Percentiles rank a stretch among this genome's conserved stretches.
Evolutionary conservation across 1,140 invertebrate genomes (phyloP).

Genomic region (Spodoptera litura): DNA sequence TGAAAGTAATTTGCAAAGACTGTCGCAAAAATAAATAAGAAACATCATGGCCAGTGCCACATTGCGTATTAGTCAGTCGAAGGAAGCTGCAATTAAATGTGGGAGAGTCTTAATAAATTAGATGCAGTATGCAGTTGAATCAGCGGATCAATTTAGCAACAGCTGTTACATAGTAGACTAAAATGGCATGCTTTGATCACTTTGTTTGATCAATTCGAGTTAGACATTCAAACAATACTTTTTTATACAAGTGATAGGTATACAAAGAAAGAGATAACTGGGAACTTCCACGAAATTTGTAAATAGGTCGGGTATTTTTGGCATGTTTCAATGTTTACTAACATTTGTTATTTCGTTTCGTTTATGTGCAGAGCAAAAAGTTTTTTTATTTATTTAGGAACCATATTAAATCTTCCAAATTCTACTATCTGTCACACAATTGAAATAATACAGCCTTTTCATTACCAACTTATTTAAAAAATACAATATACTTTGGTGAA

Average conservation of each 20-base stretch:
- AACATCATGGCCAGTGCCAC: neutral
- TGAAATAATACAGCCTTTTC: no score
- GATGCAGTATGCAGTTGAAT: conserved; percentile 15
- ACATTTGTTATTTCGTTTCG: no score
- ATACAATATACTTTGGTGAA: no score
- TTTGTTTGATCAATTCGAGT: neutral
- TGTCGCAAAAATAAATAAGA: neutral
- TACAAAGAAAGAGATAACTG: no score
- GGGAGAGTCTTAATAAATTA: conserved; percentile 29
- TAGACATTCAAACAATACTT: neutral
- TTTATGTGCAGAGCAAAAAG: no score
- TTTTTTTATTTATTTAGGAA: no score
- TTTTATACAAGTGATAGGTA: neutral
- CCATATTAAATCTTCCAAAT: no score
- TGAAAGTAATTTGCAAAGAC: neutral
- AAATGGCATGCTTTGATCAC: conserved; percentile 11
- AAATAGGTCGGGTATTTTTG: no score
- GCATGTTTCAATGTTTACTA: no score
- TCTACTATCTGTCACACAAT: no score
- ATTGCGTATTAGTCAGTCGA: conserved; percentile 12
- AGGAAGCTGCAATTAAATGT: conserved; percentile 35
- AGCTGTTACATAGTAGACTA: conserved; percentile 24
- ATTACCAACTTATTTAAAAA: no score
- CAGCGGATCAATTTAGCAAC: conserved; percentile 24
- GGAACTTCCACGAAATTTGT: no score